These are phyloP conservation scores for Brachycybe producta DNA, from an alignment of 2,888 invertebrate genomes.

Conservation along the genomic window DNA sequence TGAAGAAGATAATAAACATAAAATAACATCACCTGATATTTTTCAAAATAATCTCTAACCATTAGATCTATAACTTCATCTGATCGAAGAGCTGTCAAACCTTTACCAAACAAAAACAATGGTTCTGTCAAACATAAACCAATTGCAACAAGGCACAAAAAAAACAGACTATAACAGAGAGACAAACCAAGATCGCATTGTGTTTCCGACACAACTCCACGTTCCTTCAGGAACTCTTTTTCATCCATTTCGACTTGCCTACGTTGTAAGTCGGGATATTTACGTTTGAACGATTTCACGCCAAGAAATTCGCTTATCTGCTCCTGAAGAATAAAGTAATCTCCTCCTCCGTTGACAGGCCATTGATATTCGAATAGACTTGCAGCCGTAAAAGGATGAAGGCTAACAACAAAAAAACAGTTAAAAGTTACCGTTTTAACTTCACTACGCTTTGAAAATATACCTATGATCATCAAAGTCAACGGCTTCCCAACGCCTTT, in stretches of 20 bases:
- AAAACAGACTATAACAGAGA: neutral
- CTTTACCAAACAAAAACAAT: constrained; percentile 24
- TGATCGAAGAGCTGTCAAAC: constrained; percentile 78
- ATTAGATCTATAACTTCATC: constrained; percentile 91
- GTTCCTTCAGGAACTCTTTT: constrained; percentile 69
- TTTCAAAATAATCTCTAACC: constrained; percentile 86
- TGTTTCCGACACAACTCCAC: constrained; percentile 65
- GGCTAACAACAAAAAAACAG: neutral
- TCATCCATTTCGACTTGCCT: constrained; percentile 81
- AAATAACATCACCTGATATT: constrained; percentile 43
- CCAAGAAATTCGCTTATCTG: constrained; percentile 88
- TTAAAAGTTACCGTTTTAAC: neutral
- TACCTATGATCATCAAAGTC: constrained; percentile 12
- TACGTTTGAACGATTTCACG: constrained; percentile 91
- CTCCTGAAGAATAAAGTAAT: constrained; percentile 90
- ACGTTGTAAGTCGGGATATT: constrained; percentile 76
- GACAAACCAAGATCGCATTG: constrained; percentile 77
- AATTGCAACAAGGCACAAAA: neutral
- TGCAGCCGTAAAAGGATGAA: constrained; percentile 46
- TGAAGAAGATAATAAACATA: neutral
- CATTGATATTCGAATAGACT: constrained; percentile 89
- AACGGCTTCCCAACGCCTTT: constrained; percentile 18
- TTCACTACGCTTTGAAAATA: no score
- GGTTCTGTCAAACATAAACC: neutral
- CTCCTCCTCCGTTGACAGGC: constrained; percentile 54